Percentiles rank a stretch among this genome's conserved stretches.
Conservation (phyloP, 2,888 invertebrate species). For the Stratiomys singularior region DNA sequence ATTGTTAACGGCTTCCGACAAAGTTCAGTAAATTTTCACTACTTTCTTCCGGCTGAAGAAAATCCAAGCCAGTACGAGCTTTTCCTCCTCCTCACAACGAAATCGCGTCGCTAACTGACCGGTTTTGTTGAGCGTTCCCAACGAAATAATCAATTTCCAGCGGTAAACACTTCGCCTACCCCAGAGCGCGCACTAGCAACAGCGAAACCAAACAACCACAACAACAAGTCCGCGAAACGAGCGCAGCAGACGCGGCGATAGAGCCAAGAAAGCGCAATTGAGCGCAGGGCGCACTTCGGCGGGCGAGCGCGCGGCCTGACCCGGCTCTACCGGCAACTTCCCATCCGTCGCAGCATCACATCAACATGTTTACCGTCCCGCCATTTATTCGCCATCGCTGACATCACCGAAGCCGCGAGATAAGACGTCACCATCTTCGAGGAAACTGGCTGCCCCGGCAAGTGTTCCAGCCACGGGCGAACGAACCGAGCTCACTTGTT, state of each 20-base stretch:
- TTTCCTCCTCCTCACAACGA: not conserved
- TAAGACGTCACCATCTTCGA: slow-evolving; percentile 23
- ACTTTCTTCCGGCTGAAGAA: not conserved
- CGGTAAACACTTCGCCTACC: slow-evolving; percentile 29
- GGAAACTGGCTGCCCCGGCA: not conserved
- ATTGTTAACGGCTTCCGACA: not conserved
- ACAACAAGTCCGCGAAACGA: not conserved
- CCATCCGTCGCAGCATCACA: not conserved
- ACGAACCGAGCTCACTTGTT: not conserved
- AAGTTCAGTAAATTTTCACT: not conserved
- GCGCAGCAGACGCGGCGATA: not conserved
- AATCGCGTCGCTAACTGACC: slow-evolving; percentile 40
- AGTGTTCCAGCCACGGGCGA: not conserved
- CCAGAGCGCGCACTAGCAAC: not conserved
- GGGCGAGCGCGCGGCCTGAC: not conserved
- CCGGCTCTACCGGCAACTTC: slow-evolving; percentile 6
- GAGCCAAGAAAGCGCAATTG: not conserved
- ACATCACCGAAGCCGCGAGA: slow-evolving; percentile 17
- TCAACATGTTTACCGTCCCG: not conserved
- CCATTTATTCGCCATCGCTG: slow-evolving; percentile 1
- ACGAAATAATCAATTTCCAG: slow-evolving; percentile 40
- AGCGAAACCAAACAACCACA: not conserved
- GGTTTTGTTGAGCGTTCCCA: slow-evolving; percentile 37
- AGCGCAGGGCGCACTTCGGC: not conserved
- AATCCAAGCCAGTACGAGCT: not conserved